Conservation (phyloP, 2,797 vertebrate species). For the Manis pentadactyla region DNA sequence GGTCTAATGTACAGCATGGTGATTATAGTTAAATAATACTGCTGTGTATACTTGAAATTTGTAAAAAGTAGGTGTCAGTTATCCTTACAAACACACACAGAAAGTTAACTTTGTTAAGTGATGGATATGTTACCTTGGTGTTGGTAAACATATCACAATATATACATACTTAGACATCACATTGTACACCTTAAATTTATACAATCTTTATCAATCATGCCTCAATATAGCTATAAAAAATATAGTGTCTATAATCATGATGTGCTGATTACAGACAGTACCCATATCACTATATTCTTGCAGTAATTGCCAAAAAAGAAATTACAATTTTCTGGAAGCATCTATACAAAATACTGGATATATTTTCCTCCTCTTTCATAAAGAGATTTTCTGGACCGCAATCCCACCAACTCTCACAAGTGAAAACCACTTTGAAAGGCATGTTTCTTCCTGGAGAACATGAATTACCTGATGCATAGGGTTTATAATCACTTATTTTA, state of each 20-base stretch:
- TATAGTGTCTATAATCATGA: not conserved
- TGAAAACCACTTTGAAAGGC: not conserved
- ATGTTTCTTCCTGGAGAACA: not conserved
- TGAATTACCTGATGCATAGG: not conserved
- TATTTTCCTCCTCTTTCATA: not conserved
- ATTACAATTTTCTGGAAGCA: not conserved
- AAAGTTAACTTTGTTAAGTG: not conserved
- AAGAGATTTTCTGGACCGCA: not conserved
- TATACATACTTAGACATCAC: not conserved
- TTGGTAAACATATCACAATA: not conserved
- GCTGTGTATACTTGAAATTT: not conserved
- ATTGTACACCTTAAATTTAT: not conserved
- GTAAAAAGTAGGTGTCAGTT: not conserved
- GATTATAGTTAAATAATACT: not conserved
- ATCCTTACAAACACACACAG: not conserved
- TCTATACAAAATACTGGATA: not conserved
- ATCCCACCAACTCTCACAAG: not conserved
- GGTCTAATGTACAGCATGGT: not conserved
- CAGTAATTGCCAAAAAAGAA: not conserved
- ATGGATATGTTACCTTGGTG: not conserved
- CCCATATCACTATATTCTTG: not conserved
- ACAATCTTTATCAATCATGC: not conserved
- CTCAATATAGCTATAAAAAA: not conserved
- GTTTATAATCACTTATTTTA: not conserved
- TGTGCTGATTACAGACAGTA: not conserved